Percentiles rank a stretch among this genome's conserved stretches.
Conservation (phyloP, 2,888 invertebrate species). For the Acrobasis suavella region DNA sequence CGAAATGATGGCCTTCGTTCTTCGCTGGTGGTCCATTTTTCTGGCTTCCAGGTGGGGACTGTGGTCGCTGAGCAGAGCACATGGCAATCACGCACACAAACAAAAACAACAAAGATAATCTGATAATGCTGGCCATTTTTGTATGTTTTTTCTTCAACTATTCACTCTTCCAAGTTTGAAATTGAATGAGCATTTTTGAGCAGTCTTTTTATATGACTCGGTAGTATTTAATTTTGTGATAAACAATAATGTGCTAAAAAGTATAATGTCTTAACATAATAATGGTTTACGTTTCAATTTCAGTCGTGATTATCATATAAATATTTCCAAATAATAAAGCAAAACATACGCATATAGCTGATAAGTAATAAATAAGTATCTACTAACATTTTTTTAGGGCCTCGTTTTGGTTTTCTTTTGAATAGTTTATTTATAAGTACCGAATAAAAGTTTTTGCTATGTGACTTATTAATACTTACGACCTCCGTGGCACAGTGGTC, state of each 20-base stretch:
- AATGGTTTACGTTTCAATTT: not conserved
- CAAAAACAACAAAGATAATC: conserved; percentile 12
- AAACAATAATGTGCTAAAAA: conserved; percentile 18
- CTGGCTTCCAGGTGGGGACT: not conserved
- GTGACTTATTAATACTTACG: no score
- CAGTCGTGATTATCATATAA: conserved; percentile 2
- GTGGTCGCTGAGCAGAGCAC: not conserved
- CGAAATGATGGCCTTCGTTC: conserved; percentile 42
- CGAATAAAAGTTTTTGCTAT: no score
- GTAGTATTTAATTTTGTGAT: conserved; percentile 27
- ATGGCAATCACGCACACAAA: conserved; percentile 16
- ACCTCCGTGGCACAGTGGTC: no score
- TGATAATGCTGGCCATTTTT: conserved; percentile 15
- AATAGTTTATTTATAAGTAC: no score
- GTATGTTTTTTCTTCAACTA: not conserved
- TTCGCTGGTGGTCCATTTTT: not conserved
- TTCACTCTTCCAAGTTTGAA: conserved; percentile 11
- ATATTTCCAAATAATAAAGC: not conserved
- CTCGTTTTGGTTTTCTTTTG: no score
- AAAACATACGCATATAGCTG: conserved; percentile 8
- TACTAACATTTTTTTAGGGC: no score
- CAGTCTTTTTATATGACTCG: conserved; percentile 38
- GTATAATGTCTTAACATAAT: conserved; percentile 11
- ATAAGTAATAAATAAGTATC: no score
- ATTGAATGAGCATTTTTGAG: not conserved